Base-by-base conservation (phyloP, 2,888 invertebrate genomes). In the Dastarcus helophoroides region DNA sequence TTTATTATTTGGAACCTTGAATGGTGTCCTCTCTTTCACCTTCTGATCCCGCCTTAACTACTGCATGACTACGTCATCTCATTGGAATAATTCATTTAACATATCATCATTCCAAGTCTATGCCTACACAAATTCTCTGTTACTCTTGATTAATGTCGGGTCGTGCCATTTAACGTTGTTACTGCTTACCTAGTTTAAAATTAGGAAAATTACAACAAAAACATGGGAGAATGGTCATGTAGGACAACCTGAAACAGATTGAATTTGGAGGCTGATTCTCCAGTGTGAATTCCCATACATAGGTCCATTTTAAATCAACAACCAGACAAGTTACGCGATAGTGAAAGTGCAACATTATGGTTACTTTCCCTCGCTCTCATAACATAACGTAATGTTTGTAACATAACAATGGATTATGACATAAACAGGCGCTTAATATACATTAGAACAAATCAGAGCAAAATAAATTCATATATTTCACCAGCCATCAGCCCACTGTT, bases 281-380 rank as follows among this genome's bases (percentile, higher is more conserved):
- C n/a, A n/a, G n/a, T n/a, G n/a, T n/a, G n/a, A n/a, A n/a, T n/a
- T n/a, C n/a, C n/a, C n/a, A n/a, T n/a, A n/a, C n/a, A n/a, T n/a
- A n/a, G n/a, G n/a, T n/a, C n/a, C n/a, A n/a, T n/a, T n/a, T n/a
- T n/a, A n/a, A n/a, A n/a, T n/a, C n/a, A n/a, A n/a, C n/a, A n/a
- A n/a, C n/a, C n/a, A n/a, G n/a, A n/a, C n/a, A n/a, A 48, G 52
- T 60, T 61, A 60, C 58, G 58, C 54, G 60, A 59, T 58, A 57
- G 61, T 60, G 61, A 61, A 61, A 61, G 61, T 61, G 54, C 53
- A 54, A 57, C 54, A 55, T 45, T 56, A 56, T 53, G 51, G 48
- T 53, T 53, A 60, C 60, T 60, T 60, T 61, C 60, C 54, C 58
- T 58, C 52, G 55, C 47, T 56, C 53, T 51, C 47, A 51, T 56